phyloP scores from a whole-genome alignment of 1,140 invertebrate genomes.

The Hycleus phaleratus region DNA sequence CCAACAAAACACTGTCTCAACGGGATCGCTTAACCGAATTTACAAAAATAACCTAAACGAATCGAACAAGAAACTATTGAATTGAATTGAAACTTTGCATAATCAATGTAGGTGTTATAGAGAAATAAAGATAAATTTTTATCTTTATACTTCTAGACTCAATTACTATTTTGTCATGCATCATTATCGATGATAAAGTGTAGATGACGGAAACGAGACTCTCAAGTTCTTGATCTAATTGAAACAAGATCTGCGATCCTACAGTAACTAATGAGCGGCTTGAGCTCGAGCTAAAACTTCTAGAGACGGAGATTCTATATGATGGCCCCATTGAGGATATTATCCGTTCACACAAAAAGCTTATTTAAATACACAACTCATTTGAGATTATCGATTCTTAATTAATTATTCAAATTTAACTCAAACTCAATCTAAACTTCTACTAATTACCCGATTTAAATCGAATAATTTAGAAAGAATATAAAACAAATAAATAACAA shows the following conservation, averaged over 20 bases:
- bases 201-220: conserved; percentile 31
- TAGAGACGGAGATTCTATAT: conserved; percentile 18
- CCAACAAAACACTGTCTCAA: background rate
- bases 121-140: background rate
- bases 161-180: conserved; percentile 12
- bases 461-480: too few species aligned
- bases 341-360: conserved; percentile 20
- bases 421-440: background rate
- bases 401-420: conserved; percentile 27
- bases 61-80: too few species aligned
- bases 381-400: conserved; percentile 26
- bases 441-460: too few species aligned
- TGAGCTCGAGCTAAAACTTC: conserved; percentile 6
- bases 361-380: conserved; percentile 22
- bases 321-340: conserved; percentile 30
- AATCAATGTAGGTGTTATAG: background rate
- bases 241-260: conserved; percentile 31
- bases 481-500: too few species aligned
- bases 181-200: conserved; percentile 32
- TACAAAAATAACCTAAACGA: background rate
- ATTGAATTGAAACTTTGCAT: background rate
- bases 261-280: conserved; percentile 27
- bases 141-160: too few species aligned
- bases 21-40: conserved; percentile 8
- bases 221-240: conserved; percentile 34